Evolutionary conservation across 2,888 invertebrate genomes (phyloP), one percentile per base, ranked within the genome.

Genomic region (Torymus auratus): DNA sequence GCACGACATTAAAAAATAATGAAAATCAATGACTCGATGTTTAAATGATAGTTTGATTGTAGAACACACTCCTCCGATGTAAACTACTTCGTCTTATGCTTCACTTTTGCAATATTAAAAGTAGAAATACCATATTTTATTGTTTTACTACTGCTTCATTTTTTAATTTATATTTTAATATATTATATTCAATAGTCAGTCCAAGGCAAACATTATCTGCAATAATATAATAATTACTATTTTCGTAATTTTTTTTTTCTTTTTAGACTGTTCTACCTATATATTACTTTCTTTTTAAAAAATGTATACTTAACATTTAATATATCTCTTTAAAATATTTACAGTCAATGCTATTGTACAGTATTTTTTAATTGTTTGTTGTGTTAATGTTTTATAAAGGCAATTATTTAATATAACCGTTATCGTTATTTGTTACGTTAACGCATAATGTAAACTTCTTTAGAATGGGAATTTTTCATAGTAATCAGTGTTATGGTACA

Each of bases 221-320:
- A 87, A 87, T 87, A 86, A 87, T 85, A 88, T 87, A 88, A 89
- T 89, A 88, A 85, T 87, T 88, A 90, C 87, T 86, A 88, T 88
- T 87, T 86, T 80, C 80, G 61, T 78, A 82, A 68, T 76, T 82
- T 78, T 77, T 86, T 86, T 85, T 85, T 85, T 84, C 85, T 84
- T 83, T 86, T 86, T 86, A 84, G 83, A 86, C 85, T 83, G 84
- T 86, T 88, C 87, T 89, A 89, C 87, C 88, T 90, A 91, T 90
- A 90, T 90, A 90, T 90, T 91, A 91, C 89, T 90, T 91, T 91
- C 90, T 89, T 84, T 89, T 89, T 88, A 90, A 90, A 90, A 91
- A 91, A 90, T 89, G 88, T 91, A 89, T 89, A 88, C 88, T 90
- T 90, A 89, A 89, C 89, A 89, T 89, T 89, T 89, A 90, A 89